Base-by-base conservation (phyloP, 2,797 vertebrate species). In the Synanceia verrucosa region DNA sequence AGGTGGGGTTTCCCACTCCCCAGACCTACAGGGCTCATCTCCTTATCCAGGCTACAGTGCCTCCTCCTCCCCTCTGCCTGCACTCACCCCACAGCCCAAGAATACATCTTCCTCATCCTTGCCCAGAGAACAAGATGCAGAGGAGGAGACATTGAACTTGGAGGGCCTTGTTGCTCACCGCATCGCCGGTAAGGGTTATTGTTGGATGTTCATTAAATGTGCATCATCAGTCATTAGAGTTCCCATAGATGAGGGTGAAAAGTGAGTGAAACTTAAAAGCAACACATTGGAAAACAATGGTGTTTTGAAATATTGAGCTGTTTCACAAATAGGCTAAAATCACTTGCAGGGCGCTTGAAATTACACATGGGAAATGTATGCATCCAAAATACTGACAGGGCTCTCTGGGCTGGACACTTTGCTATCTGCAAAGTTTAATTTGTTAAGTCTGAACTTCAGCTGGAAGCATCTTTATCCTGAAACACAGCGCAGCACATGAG, bases 141-240 rank as follows among this genome's bases (percentile, higher is more conserved):
- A 97, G 64, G 96, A 96, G 52, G 95, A 97, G 41, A 95, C 92
- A 1, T 90, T 97, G 50, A 97, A 97, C 83, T 82, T 99, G 85
- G 96, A 96, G 90, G 98, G 98, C 16, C 94, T 99, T 73, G 98
- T 99, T 71, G 98, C 98, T 75, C 97, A 99, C 28, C 94, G 98
- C 52, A 95, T 99, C 63, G 98, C 98, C 84, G 97, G 98, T 99
- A 95, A 94, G 95, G 56, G 21, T 44, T 53, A 29, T 29, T 29
- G 6, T n/a, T n/a, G n/a, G n/a, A n/a, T n/a, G 39, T 9, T 41
- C n/a, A 41, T 9, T 41, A 41, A 19, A 41, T 41, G 39, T n/a
- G 2, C 14, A 0, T 41, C n/a, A 41, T 41, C 39, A 41, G 39
- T 41, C 39, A 6, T 41, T 41, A 19, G n/a, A 41, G n/a, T 16